Evolutionary conservation across 2,888 invertebrate genomes (phyloP), one percentile per base, ranked within the genome.

Genomic region (Didymodactylos carnosus): DNA sequence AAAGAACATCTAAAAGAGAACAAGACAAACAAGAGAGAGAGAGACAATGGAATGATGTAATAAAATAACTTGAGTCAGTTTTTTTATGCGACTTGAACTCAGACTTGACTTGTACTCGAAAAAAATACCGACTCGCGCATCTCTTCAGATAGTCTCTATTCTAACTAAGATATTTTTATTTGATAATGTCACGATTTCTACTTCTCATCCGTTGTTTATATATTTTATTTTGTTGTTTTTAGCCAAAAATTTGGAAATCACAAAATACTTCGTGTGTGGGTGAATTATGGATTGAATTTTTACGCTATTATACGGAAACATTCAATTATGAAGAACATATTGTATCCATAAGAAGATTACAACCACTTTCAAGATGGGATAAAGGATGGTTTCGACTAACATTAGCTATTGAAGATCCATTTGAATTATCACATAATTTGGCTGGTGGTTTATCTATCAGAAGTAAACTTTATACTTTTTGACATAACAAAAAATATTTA

Each of bases 401-500:
- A 71, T 82, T 88, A 72, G 86, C 86, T 40, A 86, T 88, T 76
- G 87, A 88, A 82, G 88, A 88, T 82, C 87, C 87, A 10, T 88
- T 88, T 82, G 86, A 87, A 78, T 80, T 85, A 43, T 82, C 78
- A 75, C 87, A 87, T 78, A 87, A 88, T 78, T 80, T 88, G 51
- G 87, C 87, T 23, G 82, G 83, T 73, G 86, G 86, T 3, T 80
- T 87, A 69, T 84, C 85, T 1, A 80, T 83, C 75, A 85, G 84
- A 80, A 87, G 86, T 87, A 81, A 83, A 29, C 8, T 14, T 19
- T 16, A 27, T 23, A 7, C 6, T 27, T 14, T 23, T 27, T 13
- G 6, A 29, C 19, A 4, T 27, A 4, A 27, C 19, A 27, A n/a
- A n/a, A n/a, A n/a, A 19, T 53, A 3, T 19, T 29, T 35, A 19